A percentile compares a stretch with the other conserved stretches of the same genome.
These are phyloP conservation scores for Vesta saturnalis DNA, from an alignment of 2,888 invertebrate species.

Conservation along the genomic window DNA sequence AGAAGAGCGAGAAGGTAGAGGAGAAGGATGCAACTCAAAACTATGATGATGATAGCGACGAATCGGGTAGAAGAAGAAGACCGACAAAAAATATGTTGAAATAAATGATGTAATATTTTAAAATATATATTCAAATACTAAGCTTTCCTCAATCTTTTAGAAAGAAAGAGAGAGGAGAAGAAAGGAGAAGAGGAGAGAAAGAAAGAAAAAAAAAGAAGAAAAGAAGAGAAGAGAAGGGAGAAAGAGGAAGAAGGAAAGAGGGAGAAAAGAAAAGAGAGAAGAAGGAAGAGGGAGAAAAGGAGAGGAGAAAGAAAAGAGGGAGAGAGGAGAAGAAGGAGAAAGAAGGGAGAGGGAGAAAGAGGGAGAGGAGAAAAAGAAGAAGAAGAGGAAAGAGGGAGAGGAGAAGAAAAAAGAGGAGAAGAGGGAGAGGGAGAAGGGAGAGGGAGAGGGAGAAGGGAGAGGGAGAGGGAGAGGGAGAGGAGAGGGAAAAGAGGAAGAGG, in stretches of 20 bases:
- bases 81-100: no score
- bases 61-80: no score
- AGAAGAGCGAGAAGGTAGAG: no score
- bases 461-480: not conserved
- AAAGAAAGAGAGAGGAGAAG: no score
- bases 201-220: not conserved
- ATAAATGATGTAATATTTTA: no score
- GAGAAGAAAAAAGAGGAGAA: not conserved
- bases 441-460: not conserved
- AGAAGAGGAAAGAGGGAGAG: not conserved
- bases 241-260: not conserved
- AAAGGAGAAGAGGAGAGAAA: not conserved
- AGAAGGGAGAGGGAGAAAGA: not conserved
- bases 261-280: not conserved
- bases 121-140: no score
- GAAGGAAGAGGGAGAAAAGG: not conserved
- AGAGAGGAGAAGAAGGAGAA: not conserved
- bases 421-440: not conserved
- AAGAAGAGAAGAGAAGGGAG: not conserved
- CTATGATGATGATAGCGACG: no score
- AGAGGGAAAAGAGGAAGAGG: not conserved
- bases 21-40: no score
- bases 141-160: no score
- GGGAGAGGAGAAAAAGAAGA: not conserved
- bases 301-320: not conserved